Evolutionary conservation across 2,113 vertebrate species (phyloP), one percentile per base, ranked within the genome.

Genomic region (Seriola aureovittata): DNA sequence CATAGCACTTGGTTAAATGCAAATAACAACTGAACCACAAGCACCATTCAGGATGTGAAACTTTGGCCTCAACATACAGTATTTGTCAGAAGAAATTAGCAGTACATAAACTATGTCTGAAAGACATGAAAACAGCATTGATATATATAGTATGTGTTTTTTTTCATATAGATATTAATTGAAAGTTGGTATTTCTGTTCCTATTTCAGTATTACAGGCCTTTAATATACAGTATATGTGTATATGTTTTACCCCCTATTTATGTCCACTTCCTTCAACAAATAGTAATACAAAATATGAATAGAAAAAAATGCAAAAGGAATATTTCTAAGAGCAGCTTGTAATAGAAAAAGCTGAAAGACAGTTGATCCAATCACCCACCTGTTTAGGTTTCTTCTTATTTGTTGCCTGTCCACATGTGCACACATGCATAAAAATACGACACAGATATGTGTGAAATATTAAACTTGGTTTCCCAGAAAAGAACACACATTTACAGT

Each of bases 381-480:
- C 46, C 23, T 44, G 62, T 60, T 52, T n/a, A 36, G 23, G 44
- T 46, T 25, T 29, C n/a, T 32, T 59, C 2, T 17, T 59, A 4
- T 17, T 19, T 9, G 17, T 25, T 55, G 32, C 23, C 36, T 42
- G 16, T 50, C 13, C 21, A 34, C 25, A 59, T 17, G 17, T 19
- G 46, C 55, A 65, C 46, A 29, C n/a, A 42, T 55, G 14, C 54
- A 48, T 6, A 17, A 14, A 70, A 6, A 40, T 23, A 79, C 66
- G 2, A 46, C 4, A 52, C 48, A 80, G 42, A 64, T 13, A 65
- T 17, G 48, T 57, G 65, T 78, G 55, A 71, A 75, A 89, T 55
- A 44, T 46, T 25, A 64, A 78, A 73, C 44, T 11, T 0, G 3
- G 6, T 29, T 29, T 29, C 25, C 71, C n/a, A 25, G 16, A 34